These are phyloP conservation scores for Masticophis lateralis DNA, from an alignment of 2,797 vertebrate genomes.

Conservation along the genomic window DNA sequence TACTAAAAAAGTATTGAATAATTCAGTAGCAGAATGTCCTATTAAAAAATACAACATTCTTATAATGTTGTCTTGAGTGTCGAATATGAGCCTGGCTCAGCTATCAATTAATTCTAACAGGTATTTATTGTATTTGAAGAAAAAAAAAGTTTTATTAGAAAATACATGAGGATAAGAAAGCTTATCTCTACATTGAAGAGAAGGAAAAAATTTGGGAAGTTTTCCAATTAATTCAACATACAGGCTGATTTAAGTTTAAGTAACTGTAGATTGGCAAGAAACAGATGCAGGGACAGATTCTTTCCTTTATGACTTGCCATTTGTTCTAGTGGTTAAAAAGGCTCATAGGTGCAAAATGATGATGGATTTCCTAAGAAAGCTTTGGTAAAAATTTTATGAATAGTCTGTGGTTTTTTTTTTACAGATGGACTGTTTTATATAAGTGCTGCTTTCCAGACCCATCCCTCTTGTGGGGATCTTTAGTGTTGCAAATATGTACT, in stretches of 20 bases:
- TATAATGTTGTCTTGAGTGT: background rate
- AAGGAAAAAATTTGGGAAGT: background rate
- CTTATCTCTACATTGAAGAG: background rate
- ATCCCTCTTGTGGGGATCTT: too few relatives aligned
- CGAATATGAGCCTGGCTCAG: background rate
- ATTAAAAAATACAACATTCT: background rate
- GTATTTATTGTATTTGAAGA: background rate
- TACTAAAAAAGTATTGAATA: background rate
- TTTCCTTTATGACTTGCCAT: background rate
- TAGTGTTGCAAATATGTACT: background rate
- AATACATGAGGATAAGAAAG: background rate
- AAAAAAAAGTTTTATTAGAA: background rate
- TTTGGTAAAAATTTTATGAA: background rate
- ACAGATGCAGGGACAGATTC: background rate
- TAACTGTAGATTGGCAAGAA: background rate
- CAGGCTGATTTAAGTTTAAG: background rate
- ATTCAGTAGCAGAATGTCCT: background rate
- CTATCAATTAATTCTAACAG: background rate
- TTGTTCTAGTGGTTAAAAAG: background rate
- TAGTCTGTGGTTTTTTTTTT: background rate
- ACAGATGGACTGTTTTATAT: background rate
- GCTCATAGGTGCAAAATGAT: background rate
- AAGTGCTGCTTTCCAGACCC: background rate
- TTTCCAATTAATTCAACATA: background rate
- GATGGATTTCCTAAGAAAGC: background rate